A percentile compares a stretch with the other conserved stretches of the same genome.
Evolutionary conservation across 1,140 invertebrate species (phyloP).

Genomic region (Pseudomyrmex pallidus): DNA sequence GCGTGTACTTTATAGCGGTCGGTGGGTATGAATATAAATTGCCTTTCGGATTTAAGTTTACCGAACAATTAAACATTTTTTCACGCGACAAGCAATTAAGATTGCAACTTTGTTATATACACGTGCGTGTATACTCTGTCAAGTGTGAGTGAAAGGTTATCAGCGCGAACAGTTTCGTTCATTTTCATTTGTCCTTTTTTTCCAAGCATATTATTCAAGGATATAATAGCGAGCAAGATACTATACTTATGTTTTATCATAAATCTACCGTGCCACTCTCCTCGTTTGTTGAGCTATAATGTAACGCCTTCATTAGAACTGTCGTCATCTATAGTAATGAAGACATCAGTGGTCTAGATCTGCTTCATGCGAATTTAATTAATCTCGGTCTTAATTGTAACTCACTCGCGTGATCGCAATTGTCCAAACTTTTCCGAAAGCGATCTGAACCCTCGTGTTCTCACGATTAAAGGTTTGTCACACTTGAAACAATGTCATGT

Average conservation of each 20-base stretch:
- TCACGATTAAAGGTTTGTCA: background rate
- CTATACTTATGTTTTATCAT: conserved; percentile 41
- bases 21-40: conserved; percentile 30
- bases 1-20: background rate
- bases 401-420: background rate
- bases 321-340: conserved; percentile 26
- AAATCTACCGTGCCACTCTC: conserved; percentile 23
- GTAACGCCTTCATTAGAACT: conserved; percentile 50
- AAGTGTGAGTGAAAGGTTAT: conserved; percentile 48
- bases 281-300: background rate
- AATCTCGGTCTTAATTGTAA: conserved; percentile 10
- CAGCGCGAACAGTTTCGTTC: conserved; percentile 33
- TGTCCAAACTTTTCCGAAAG: background rate
- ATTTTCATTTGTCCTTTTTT: conserved; percentile 34
- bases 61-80: conserved; percentile 20
- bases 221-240: conserved; percentile 46
- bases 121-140: background rate
- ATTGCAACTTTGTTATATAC: background rate
- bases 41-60: background rate
- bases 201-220: conserved; percentile 51
- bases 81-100: conserved; percentile 4
- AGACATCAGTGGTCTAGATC: background rate
- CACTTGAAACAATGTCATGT: background rate
- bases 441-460: too few species aligned
- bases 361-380: conserved; percentile 42